Evolutionary conservation across 2,888 invertebrate genomes (phyloP), one percentile per base, ranked within the genome.

Genomic region (Minunthozetes semirufus): DNA sequence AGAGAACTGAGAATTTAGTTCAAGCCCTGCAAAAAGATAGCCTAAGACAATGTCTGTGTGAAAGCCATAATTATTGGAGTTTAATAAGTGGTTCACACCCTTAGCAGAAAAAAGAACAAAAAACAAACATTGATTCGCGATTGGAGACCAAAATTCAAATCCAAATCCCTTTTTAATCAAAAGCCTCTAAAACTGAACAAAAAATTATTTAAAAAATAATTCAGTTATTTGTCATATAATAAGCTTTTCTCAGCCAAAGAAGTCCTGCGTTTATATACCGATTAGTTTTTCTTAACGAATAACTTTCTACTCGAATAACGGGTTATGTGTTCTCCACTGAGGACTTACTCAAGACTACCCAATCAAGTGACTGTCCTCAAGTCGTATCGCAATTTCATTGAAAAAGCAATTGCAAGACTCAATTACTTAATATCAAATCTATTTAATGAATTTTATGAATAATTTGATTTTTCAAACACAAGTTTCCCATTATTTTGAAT

Each of bases 21-120:
- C 59, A 59, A 59, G 59, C 59, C 59, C 59, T 59, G 66, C 66
- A 42, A 33, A 63, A 33, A 33, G 63, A 33, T 13, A 63, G 5
- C 17, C 33, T 11, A 9, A 66, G 42, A 38, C 66, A 38, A 38
- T 66, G 66, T 66, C 13, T 66, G 22, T 22, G 22, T 11, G 66
- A 22, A 66, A 42, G 22, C 42, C 42, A 66, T 66, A 66, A 66
- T 66, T 66, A 66, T 66, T 66, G 66, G 66, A 66, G 19, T 66
- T 66, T 66, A 29, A 66, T 66, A 66, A 29, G 17, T 66, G 42
- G 66, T 66, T 66, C 66, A 66, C 66, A 66, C 66, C 66, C 66
- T 66, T 42, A 15, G 42, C 15, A 38, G 9, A 15, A 66, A 66
- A 38, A 27, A 4, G 4, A 38, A 38, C 2, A 19, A 66, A 66